phyloP scores from a whole-genome alignment of 2,797 vertebrate genomes.

The Hemitrygon akajei region DNA sequence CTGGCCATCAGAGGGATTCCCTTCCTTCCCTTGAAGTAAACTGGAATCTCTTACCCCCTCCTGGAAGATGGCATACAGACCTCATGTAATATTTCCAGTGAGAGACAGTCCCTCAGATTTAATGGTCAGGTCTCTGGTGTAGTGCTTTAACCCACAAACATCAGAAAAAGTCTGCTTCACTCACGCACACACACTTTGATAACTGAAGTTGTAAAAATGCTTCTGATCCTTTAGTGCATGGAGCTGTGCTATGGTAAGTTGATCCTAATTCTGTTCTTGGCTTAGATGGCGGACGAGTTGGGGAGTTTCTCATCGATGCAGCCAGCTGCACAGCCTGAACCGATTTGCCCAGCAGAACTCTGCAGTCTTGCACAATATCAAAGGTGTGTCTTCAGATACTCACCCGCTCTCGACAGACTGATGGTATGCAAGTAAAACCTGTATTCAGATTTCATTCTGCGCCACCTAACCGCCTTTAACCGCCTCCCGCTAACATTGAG shows the following conservation, averaged over 20 bases:
- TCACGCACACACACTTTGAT: not conserved
- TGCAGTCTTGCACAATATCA: conserved; percentile 68
- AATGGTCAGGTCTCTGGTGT: not conserved
- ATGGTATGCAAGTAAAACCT: not conserved
- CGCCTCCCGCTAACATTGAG: not conserved
- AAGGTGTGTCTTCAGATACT: conserved; percentile 62
- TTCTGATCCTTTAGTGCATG: not conserved
- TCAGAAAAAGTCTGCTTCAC: not conserved
- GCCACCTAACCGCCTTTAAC: not conserved
- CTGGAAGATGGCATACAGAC: too few relatives aligned
- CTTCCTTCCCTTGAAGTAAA: too few relatives aligned
- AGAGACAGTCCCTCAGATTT: not conserved
- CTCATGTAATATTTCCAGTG: not conserved
- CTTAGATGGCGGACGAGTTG: conserved; percentile 93
- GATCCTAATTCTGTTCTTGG: conserved; percentile 41
- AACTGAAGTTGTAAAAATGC: not conserved
- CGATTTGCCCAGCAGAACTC: conserved; percentile 79
- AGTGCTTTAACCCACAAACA: not conserved
- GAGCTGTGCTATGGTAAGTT: not conserved
- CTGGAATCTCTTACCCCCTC: too few relatives aligned
- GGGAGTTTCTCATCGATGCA: conserved; percentile 81
- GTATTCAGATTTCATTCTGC: not conserved
- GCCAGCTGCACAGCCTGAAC: conserved; percentile 83
- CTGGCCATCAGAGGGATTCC: too few relatives aligned
- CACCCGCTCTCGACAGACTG: not conserved